phyloP scores from a whole-genome alignment of 2,888 invertebrate species.

The Corythucha ciliata region DNA sequence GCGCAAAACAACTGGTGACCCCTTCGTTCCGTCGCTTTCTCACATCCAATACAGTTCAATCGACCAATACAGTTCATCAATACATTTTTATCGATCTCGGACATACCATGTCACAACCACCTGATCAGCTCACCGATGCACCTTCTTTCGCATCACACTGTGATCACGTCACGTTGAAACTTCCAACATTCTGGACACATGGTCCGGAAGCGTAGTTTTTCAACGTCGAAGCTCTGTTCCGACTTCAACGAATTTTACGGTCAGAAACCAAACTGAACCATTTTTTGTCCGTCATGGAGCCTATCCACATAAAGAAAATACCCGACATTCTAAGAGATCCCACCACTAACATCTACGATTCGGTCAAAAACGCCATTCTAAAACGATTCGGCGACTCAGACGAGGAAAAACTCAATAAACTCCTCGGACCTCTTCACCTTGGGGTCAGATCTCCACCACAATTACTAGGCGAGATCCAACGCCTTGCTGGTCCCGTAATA shows the following conservation, averaged over 20 bases:
- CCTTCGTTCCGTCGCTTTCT: no score
- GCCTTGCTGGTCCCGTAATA: constrained; percentile 3
- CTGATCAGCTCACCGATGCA: no score
- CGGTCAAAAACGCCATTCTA: constrained; percentile 1
- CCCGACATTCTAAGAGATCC: constrained; percentile 11
- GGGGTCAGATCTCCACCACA: constrained; percentile 15
- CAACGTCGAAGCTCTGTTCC: constrained; percentile 12
- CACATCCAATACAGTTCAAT: no score
- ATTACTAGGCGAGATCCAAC: constrained; percentile 6
- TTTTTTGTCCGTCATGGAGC: constrained; percentile 20
- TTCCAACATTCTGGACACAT: constrained; percentile 4
- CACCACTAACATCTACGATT: not conserved
- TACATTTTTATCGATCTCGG: no score
- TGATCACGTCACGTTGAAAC: constrained; percentile 4
- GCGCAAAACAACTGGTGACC: no score
- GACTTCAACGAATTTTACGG: not conserved
- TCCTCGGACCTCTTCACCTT: constrained; percentile 1
- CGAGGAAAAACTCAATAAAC: no score
- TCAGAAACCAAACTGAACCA: constrained; percentile 27
- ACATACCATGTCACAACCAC: no score
- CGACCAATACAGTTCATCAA: no score
- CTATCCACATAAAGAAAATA: constrained; percentile 12
- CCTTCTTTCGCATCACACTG: not conserved
- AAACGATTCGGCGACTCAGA: constrained; percentile 8
- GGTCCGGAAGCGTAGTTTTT: constrained; percentile 15